These are phyloP conservation scores for Oithona nana DNA, from an alignment of 2,888 invertebrate genomes.

Conservation along the genomic window DNA sequence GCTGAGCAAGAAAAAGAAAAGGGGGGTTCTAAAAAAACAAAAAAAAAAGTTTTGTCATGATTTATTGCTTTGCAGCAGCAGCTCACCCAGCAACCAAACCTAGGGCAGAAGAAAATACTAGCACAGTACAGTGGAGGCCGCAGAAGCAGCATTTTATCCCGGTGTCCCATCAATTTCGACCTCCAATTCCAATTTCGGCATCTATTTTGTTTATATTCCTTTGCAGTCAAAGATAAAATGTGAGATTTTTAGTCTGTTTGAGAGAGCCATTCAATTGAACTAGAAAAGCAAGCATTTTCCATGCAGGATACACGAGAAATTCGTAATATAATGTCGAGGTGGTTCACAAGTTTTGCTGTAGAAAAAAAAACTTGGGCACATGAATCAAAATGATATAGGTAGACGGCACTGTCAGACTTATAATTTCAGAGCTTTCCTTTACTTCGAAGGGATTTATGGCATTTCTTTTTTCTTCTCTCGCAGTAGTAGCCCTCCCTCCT, in stretches of 20 bases:
- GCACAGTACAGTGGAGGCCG: neutral
- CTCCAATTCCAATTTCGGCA: too few species aligned
- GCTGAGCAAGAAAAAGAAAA: neutral
- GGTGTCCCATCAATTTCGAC: neutral
- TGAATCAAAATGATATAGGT: constrained; percentile 12
- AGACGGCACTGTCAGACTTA: constrained; percentile 3
- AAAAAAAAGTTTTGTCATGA: constrained; percentile 7
- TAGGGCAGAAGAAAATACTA: neutral
- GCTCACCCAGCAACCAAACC: neutral
- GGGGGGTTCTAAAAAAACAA: neutral
- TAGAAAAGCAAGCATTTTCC: too few species aligned
- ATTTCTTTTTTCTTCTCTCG: too few species aligned
- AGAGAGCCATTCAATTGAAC: too few species aligned
- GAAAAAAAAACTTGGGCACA: constrained; percentile 7
- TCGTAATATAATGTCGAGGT: too few species aligned
- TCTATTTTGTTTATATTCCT: too few species aligned
- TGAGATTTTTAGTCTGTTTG: too few species aligned
- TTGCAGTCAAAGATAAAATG: too few species aligned
- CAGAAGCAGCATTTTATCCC: neutral
- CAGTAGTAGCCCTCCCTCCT: too few species aligned
- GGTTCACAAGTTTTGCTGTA: neutral
- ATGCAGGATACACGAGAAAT: too few species aligned
- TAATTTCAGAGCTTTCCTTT: neutral
- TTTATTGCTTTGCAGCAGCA: neutral
- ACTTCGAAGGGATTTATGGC: neutral